Evolutionary conservation across 2,888 invertebrate species (phyloP).

Genomic region (Tillus elongatus): DNA sequence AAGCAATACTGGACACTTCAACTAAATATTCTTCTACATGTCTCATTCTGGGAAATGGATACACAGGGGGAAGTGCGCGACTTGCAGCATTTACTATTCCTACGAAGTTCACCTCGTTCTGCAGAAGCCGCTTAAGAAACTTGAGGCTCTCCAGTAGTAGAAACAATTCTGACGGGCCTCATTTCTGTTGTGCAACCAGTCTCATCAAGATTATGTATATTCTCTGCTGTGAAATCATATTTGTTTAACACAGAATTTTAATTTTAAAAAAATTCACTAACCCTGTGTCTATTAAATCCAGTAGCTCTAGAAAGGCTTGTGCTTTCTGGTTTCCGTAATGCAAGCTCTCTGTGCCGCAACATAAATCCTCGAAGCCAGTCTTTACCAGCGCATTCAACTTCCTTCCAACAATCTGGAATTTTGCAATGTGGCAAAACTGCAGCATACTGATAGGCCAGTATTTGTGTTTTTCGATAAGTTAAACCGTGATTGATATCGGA

Average conservation of each 20-base stretch:
- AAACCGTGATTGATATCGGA: too few relatives aligned
- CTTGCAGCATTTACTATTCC: slow-evolving; percentile 16
- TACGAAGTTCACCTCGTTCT: slow-evolving; percentile 12
- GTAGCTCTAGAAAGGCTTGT: too few relatives aligned
- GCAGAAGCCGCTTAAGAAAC: too few relatives aligned
- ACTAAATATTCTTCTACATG: slow-evolving; percentile 17
- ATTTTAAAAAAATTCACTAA: slow-evolving; percentile 22
- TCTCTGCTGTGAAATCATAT: slow-evolving; percentile 16
- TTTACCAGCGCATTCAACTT: too few relatives aligned
- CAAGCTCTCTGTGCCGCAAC: too few relatives aligned
- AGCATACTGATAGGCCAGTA: too few relatives aligned
- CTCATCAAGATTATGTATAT: slow-evolving; percentile 24
- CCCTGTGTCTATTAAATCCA: slow-evolving; percentile 25
- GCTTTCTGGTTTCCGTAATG: slow-evolving; percentile 25
- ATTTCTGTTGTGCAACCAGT: slow-evolving; percentile 25
- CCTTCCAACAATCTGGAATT: too few relatives aligned
- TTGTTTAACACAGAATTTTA: slow-evolving; percentile 11
- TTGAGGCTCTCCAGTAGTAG: slow-evolving; percentile 18
- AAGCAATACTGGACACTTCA: slow-evolving; percentile 15
- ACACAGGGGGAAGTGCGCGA: slow-evolving; percentile 18
- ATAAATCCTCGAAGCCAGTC: too few relatives aligned
- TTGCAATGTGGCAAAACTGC: too few relatives aligned
- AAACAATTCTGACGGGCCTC: slow-evolving; percentile 22
- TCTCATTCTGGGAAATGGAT: slow-evolving; percentile 18
- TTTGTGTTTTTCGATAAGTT: too few relatives aligned